Evolutionary conservation across 2,113 vertebrate species (phyloP).

Genomic region (Clupea harengus): DNA sequence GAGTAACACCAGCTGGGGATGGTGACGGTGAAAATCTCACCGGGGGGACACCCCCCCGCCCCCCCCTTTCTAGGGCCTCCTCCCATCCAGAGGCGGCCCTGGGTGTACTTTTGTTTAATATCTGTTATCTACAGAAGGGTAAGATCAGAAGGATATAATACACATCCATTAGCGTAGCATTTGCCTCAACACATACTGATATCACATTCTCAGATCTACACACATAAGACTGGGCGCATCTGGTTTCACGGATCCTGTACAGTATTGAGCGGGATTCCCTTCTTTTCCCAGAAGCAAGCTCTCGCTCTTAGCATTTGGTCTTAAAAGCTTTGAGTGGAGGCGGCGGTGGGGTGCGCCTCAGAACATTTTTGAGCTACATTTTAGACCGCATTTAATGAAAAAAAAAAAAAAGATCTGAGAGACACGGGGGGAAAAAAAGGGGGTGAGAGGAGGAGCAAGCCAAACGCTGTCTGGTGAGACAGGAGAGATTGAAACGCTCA

Average conservation of each 20-base stretch:
- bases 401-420: conserved; percentile 14
- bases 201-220: not conserved
- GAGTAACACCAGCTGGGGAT: not conserved
- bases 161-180: not conserved
- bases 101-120: not conserved
- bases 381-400: not conserved
- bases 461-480: not conserved
- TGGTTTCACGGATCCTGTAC: not conserved
- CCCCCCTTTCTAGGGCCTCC: not conserved
- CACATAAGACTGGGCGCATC: conserved; percentile 2
- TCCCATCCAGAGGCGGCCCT: not conserved
- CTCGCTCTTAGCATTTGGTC: not conserved
- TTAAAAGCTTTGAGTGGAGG: not conserved
- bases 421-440: not conserved
- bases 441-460: not conserved
- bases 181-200: not conserved
- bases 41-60: not conserved
- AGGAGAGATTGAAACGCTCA: not conserved
- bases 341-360: not conserved
- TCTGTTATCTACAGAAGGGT: not conserved
- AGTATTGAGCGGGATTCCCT: conserved; percentile 15
- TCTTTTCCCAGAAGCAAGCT: not conserved
- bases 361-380: not conserved
- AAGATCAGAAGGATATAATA: not conserved
- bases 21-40: not conserved